Conservation (phyloP, 2,797 vertebrate species). For the Poeciliopsis paucimaculata region DNA sequence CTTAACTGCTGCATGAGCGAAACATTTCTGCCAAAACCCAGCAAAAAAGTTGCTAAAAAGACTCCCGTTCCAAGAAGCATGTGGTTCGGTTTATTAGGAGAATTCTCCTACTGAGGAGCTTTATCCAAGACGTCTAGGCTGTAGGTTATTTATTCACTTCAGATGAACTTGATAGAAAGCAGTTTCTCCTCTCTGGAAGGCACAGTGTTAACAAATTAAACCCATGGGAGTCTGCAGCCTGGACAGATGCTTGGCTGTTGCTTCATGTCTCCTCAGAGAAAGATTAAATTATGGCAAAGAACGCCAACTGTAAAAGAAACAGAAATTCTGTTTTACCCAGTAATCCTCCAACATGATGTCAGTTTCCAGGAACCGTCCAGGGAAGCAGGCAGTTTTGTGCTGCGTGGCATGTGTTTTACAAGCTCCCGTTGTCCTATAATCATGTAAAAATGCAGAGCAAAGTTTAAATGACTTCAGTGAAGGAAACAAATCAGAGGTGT, state of each 20-base stretch:
- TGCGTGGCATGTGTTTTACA: conserved; percentile 8
- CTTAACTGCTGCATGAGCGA: conserved; percentile 10
- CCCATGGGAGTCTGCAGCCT: conserved; percentile 27
- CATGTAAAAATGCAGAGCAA: not conserved
- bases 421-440: conserved; percentile 24
- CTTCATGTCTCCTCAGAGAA: conserved; percentile 7
- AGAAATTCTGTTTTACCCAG: conserved; percentile 15
- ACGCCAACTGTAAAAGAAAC: conserved; percentile 4
- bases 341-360: conserved; percentile 14
- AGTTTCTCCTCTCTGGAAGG: conserved; percentile 19
- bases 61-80: conserved; percentile 2
- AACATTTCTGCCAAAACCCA: not conserved
- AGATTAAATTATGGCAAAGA: not conserved
- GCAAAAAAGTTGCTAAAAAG: not conserved
- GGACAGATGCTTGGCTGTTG: conserved; percentile 5
- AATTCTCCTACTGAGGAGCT: conserved; percentile 25
- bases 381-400: conserved; percentile 9
- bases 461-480: not conserved
- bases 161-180: conserved; percentile 12
- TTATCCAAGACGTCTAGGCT: conserved; percentile 8
- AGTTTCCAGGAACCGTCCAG: conserved; percentile 1
- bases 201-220: conserved; percentile 28
- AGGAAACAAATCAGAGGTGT: not conserved
- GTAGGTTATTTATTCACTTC: not conserved
- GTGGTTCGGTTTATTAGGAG: conserved; percentile 20